Evolutionary conservation across 2,888 invertebrate genomes (phyloP).

Genomic region (Melanchra persicariae): DNA sequence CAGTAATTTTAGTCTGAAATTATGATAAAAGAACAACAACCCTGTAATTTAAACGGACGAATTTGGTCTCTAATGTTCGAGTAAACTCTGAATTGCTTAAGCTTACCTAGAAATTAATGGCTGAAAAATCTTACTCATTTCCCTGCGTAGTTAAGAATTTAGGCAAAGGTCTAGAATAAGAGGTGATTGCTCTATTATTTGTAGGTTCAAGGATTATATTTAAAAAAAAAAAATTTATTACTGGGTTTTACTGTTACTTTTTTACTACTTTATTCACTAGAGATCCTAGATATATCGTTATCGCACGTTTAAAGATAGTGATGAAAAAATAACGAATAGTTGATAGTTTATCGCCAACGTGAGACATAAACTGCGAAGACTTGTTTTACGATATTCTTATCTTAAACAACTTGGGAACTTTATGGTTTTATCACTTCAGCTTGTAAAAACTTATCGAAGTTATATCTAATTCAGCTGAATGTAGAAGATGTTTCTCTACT

Average conservation of each 20-base stretch:
- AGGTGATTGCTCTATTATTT: background rate
- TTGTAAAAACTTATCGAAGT: constrained; percentile 15
- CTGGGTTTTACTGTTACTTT: background rate
- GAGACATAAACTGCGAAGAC: constrained; percentile 30
- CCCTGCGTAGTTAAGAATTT: background rate
- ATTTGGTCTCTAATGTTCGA: constrained; percentile 30
- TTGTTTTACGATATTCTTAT: constrained; percentile 50
- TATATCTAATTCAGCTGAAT: constrained; percentile 10
- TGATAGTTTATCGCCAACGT: constrained; percentile 34
- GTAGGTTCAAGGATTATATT: background rate
- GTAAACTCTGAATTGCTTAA: constrained; percentile 10
- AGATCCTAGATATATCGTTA: background rate
- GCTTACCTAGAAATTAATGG: constrained; percentile 23
- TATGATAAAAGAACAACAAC: constrained; percentile 43
- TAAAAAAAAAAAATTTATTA: background rate
- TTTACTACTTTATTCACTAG: background rate
- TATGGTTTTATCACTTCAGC: constrained; percentile 36
- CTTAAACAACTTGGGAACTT: constrained; percentile 14
- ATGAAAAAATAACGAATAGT: constrained; percentile 19
- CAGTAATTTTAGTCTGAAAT: constrained; percentile 52
- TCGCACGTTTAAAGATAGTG: background rate
- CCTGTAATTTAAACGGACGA: constrained; percentile 36
- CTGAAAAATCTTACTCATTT: constrained; percentile 14
- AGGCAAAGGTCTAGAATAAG: background rate
- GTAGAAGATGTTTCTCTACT: background rate